Evolutionary conservation across 2,888 invertebrate species (phyloP).

Genomic region (Coelinius sp.): DNA sequence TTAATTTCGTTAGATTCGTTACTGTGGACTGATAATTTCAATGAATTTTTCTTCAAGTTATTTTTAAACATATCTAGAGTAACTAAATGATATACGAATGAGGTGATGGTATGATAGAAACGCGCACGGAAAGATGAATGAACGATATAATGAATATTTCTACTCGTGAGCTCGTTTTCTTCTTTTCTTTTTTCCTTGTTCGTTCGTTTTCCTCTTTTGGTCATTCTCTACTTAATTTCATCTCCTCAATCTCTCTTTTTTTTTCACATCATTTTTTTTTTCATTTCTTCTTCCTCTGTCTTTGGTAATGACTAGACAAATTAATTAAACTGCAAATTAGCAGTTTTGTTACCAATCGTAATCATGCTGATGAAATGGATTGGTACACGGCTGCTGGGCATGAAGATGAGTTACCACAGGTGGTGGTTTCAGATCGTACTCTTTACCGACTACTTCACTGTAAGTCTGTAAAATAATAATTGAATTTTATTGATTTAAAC

Average conservation of each 20-base stretch:
- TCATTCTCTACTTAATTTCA: neutral
- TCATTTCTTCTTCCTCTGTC: neutral
- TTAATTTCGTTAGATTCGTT: constrained; percentile 51
- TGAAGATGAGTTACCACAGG: constrained; percentile 66
- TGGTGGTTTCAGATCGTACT: constrained; percentile 61
- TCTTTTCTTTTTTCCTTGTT: neutral
- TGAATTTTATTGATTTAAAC: too few species aligned
- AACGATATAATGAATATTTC: neutral
- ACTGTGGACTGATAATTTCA: constrained; percentile 38
- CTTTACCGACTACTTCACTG: constrained; percentile 63
- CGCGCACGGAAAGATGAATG: neutral
- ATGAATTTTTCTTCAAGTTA: constrained; percentile 4
- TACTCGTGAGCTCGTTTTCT: neutral
- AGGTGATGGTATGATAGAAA: constrained; percentile 1
- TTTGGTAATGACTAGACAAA: constrained; percentile 22
- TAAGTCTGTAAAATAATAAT: constrained; percentile 56
- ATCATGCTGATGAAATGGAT: constrained; percentile 66
- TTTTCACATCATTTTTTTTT: constrained; percentile 12
- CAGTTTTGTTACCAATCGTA: constrained; percentile 67
- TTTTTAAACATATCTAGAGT: neutral
- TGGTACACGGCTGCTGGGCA: constrained; percentile 69
- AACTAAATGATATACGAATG: neutral
- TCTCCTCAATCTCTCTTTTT: neutral
- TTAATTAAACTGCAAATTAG: constrained; percentile 38
- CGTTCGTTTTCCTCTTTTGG: constrained; percentile 5